Evolutionary conservation across 2,113 vertebrate species (phyloP), one percentile per base, ranked within the genome.

Genomic region (Megaceryle maxima): DNA sequence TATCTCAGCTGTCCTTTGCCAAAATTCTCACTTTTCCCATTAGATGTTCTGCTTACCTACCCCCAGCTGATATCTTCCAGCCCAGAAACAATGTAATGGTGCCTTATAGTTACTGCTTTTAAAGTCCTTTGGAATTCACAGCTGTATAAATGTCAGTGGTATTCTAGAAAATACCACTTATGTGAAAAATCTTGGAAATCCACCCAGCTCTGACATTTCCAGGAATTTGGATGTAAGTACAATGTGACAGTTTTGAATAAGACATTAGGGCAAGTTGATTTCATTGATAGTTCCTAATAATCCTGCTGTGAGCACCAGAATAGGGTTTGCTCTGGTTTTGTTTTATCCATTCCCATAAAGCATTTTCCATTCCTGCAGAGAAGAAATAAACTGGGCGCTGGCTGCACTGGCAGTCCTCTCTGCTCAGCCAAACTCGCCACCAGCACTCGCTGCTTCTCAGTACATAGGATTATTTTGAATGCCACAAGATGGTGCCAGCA

Each of bases 401-500:
- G 57, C 24, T 10, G 46, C 4, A 5, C n/a, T 16, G 28, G 50
- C 39, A 56, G 48, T 59, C 29, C 57, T 6, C 63, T 28, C 63
- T 28, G 28, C 70, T 68, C 20, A 2, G 31, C 43, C 51, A 41
- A 29, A 12, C n/a, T 22, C 0, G 2, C 33, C 31, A 9, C 16
- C 46, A 28, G 39, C 5, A 0, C 75, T 56, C 14, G 2, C 81
- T 4, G 10, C 46, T 46, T 33, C 29, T 12, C 50, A 3, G 9
- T 13, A 9, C 67, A 16, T 5, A 1, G 13, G 6, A 2, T 15
- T 55, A 16, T 59, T 74, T 37, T 3, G 3, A 17, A 6, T 64
- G 79, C 97, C 97, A 81, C 92, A 57, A 97, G 97, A 7, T 94
- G 97, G 97, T 91, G 96, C 94, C 86, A 91, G 63, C 13, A 91